Evolutionary conservation across 2,797 vertebrate species (phyloP), one percentile per base, ranked within the genome.

Genomic region (Crocodylus rhombifer): DNA sequence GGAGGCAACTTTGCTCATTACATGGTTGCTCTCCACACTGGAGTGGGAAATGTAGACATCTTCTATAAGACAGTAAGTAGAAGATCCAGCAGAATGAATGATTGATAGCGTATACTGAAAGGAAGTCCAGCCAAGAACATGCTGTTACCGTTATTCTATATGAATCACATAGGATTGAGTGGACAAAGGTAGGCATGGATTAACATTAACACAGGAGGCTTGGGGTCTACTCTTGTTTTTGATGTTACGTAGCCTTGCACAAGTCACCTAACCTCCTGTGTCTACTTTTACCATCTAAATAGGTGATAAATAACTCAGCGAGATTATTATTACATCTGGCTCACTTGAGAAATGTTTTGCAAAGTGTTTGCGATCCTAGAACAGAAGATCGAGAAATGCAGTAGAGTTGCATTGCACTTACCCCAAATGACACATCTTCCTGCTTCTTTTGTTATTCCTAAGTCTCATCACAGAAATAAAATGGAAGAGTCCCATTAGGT

Each of bases 321-420:
- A 83, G 87, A 64, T 65, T 56, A 65, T 62, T 90, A 82, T 77
- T 64, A 80, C 30, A 79, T 87, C n/a, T 65, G 92, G 58, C n/a
- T n/a, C 67, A 10, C 67, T 73, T 78, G 83, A 91, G 71, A 42
- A 62, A 69, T 36, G 81, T 58, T 60, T 51, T 73, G 84, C 57
- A 57, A 58, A 84, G 89, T 12, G 26, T 74, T 76, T 86, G 77
- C 55, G 79, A 77, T 84, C 62, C 88, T 0, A 20, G 11, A 3
- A 90, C 75, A 65, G 51, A 88, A 92, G 83, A 84, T 64, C 61
- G 55, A 86, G 81, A 78, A 94, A 80, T 17, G 61, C 69, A 94
- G 61, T 58, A 64, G 77, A 88, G 61, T 11, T 60, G 30, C 62
- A 94, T 82, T 14, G 15, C 13, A 51, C 26, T 17, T 17, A 57